A percentile compares a stretch with the other conserved stretches of the same genome.
Evolutionary conservation across 2,888 invertebrate genomes (phyloP).

Genomic region (Hydroisotoma schaefferi): DNA sequence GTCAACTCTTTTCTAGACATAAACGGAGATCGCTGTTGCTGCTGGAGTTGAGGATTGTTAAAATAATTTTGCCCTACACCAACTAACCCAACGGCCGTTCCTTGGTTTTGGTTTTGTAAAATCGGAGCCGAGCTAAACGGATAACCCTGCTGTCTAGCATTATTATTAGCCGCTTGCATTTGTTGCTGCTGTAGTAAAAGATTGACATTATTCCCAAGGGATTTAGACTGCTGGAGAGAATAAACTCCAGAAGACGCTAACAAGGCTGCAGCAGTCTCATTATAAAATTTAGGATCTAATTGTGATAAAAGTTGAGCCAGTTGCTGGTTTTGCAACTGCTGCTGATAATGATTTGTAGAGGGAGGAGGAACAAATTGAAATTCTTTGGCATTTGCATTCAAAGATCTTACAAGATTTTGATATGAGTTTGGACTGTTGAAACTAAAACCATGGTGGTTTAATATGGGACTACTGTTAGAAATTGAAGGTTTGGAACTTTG

Average conservation of each 20-base stretch:
- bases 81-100: not conserved
- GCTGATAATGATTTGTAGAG: conserved; percentile 30
- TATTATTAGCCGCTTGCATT: conserved; percentile 21
- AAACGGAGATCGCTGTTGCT: conserved; percentile 4
- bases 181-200: conserved; percentile 38
- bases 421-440: conserved; percentile 22
- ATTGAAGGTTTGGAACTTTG: not conserved
- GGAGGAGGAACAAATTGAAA: conserved; percentile 54
- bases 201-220: conserved; percentile 46
- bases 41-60: not conserved
- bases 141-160: not conserved
- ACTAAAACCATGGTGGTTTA: conserved; percentile 8
- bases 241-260: conserved; percentile 29
- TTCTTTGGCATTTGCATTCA: conserved; percentile 86
- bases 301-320: conserved; percentile 30
- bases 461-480: conserved; percentile 10
- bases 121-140: no score
- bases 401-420: not conserved
- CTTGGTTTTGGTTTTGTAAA: conserved; percentile 23
- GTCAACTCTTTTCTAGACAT: not conserved
- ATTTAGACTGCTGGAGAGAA: conserved; percentile 48
- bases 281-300: conserved; percentile 29
- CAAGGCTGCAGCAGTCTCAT: conserved; percentile 24
- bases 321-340: conserved; percentile 29
- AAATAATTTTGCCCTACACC: not conserved